Base-by-base conservation (phyloP, 2,797 vertebrate species). In the Anolis apletophallus region DNA sequence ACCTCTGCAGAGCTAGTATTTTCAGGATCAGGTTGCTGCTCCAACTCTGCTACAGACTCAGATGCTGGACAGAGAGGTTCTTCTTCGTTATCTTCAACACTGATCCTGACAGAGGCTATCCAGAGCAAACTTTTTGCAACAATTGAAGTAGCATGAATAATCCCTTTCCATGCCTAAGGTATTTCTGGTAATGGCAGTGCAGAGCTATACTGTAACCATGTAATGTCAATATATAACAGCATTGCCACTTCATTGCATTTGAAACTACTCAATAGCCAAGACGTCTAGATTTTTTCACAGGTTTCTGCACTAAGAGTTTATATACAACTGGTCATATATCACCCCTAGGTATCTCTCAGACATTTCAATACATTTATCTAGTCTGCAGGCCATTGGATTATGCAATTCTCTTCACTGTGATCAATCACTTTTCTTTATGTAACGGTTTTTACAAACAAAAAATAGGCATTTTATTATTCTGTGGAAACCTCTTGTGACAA, bases 391-490 rank as follows among this genome's bases (percentile, higher is more conserved):
- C 83, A 57, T 74, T 75, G 76, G 80, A 78, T 94, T 93, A 87
- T 92, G 82, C 87, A 91, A 88, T 86, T 87, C 67, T 90, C 80
- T 85, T 32, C 10, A 0, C 29, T 85, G 85, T 50, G 85, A 93
- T 94, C 87, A 86, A 93, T 92, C 83, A 93, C 87, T 76, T 83
- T 92, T 85, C 59, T 75, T 29, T 64, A 50, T 80, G 54, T 90
- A 90, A 90, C 12, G 83, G 40, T 86, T 54, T 87, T 89, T 89
- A 85, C 85, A 91, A 92, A 90, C 64, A 69, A 90, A 93, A 91
- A 88, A 17, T 64, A 85, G 55, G 59, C 23, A 81, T 26, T 85
- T 90, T 89, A 88, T 91, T 92, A 91, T 90, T 87, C 80, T 89
- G 68, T 52, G 75, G 75, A 86, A 91, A 85, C 92, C 64, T 76